Evolutionary conservation across 2,113 vertebrate species (phyloP).

Genomic region (Notechis scutatus): DNA sequence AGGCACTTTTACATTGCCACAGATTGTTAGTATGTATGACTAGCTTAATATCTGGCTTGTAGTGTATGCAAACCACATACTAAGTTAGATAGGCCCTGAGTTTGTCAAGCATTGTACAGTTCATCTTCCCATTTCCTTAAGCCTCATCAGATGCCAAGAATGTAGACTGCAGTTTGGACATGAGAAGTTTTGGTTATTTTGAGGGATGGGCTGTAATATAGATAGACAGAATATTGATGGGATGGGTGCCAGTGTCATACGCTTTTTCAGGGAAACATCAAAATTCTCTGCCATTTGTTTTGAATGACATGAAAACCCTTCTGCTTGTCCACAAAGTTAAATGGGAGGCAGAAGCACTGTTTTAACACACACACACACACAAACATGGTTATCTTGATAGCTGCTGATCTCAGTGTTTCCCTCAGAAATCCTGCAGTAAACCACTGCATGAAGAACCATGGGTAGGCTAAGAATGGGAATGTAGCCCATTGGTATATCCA

Average conservation of each 20-base stretch:
- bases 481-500: not conserved
- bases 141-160: not conserved
- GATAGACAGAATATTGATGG: not conserved
- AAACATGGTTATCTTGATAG: not conserved
- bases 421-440: not conserved
- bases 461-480: not conserved
- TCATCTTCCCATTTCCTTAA: not conserved
- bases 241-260: not conserved
- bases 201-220: not conserved
- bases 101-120: not conserved
- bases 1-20: constrained; percentile 49
- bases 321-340: not conserved
- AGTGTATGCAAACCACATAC: constrained; percentile 12
- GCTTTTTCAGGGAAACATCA: not conserved
- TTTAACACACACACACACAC: not conserved
- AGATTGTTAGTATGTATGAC: constrained; percentile 11
- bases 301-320: not conserved
- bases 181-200: not conserved
- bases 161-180: not conserved
- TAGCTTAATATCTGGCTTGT: constrained; percentile 1
- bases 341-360: not conserved
- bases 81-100: constrained; percentile 37
- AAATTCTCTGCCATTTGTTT: not conserved
- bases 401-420: not conserved
- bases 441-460: not conserved